Evolutionary conservation across 2,113 vertebrate genomes (phyloP), one percentile per base, ranked within the genome.

Genomic region (Cyrtonyx montezumae): DNA sequence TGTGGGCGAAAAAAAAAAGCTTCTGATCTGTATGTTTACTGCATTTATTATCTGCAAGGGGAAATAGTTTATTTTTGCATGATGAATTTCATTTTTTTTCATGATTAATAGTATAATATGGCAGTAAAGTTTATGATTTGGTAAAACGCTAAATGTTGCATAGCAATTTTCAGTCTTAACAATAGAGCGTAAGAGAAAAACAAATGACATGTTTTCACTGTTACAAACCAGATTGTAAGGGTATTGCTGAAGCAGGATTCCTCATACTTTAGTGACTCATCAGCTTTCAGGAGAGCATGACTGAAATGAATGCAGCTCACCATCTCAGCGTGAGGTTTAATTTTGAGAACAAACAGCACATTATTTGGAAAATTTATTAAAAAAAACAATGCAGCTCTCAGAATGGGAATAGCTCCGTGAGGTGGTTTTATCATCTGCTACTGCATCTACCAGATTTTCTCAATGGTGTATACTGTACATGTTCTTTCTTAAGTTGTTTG

Each of bases 241-340:
- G 55, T 90, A 13, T 58, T 49, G 11, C n/a, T 37, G 55, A 17
- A 49, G 9, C 46, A 19, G 55, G 55, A 36, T 84, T 84, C 55
- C 45, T 79, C 43, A 22, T 20, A 53, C 66, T 87, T 5, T 37
- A 63, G 2, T 81, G 80, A 90, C 79, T 91, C 78, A 82, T 55
- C 63, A 26, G 51, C 51, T 94, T 82, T 84, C 65, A 63, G 86
- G 43, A 68, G 30, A 63, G 80, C 71, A n/a, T 70, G 71, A 45
- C 43, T 61, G 48, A 85, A 77, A 30, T 85, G 83, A 76, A 79
- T 74, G 58, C 80, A 74, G 28, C 12, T 71, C 74, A 34, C 56
- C 59, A 48, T 74, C 81, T 87, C 93, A 83, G 88, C 37, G 66
- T 67, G 87, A 37, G 63, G 32, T 87, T 87, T 93, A 19, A 65